These are phyloP conservation scores for Gracilinanus agilis DNA, from an alignment of 2,113 vertebrate genomes.

Conservation along the genomic window DNA sequence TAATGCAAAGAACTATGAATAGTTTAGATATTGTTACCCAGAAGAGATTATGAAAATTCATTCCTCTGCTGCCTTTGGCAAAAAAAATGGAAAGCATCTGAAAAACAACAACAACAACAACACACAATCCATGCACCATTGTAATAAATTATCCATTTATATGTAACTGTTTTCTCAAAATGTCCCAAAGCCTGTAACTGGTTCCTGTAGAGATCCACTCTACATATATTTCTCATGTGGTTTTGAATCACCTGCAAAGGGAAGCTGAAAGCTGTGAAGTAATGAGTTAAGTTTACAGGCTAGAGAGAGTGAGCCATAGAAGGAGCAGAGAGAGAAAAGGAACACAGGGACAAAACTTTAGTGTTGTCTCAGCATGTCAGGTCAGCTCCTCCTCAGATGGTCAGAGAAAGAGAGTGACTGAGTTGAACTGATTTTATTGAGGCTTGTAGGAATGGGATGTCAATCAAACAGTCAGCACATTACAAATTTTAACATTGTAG, in stretches of 20 bases:
- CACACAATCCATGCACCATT: too few relatives aligned
- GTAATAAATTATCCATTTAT: neutral
- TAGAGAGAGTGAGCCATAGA: too few relatives aligned
- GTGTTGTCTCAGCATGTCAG: neutral
- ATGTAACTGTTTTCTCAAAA: neutral
- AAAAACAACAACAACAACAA: neutral
- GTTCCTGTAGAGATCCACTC: neutral
- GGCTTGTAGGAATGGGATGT: too few relatives aligned
- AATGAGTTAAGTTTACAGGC: too few relatives aligned
- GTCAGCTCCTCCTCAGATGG: neutral
- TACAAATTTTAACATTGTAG: too few relatives aligned
- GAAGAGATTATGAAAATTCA: neutral
- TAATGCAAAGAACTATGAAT: neutral
- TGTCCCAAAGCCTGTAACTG: neutral
- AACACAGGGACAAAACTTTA: too few relatives aligned
- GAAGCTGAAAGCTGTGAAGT: too few relatives aligned
- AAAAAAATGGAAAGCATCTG: neutral
- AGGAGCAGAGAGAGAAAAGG: too few relatives aligned
- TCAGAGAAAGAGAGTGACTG: accelerated
- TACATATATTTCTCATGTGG: too few relatives aligned
- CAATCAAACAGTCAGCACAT: too few relatives aligned
- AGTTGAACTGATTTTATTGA: too few relatives aligned
- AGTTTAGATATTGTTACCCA: neutral
- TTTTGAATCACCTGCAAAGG: too few relatives aligned
- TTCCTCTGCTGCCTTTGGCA: neutral